Base-by-base conservation (phyloP, 2,797 vertebrate genomes). In the Margarornis squamiger region DNA sequence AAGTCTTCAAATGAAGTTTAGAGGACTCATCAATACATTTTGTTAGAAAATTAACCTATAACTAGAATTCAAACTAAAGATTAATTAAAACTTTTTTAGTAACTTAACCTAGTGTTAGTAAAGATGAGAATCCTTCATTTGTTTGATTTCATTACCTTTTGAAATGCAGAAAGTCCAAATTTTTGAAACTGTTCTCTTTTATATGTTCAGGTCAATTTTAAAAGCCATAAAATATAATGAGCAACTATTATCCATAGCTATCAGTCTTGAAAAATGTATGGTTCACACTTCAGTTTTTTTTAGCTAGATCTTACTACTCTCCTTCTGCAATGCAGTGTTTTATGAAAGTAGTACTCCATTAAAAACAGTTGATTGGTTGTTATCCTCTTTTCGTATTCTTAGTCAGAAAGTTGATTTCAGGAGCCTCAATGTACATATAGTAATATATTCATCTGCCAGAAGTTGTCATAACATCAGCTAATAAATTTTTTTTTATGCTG, bases 401-500 rank as follows among this genome's bases (percentile, higher is more conserved):
- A 94, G 93, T 81, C 63, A 90, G 71, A 86, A 92, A 88, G 46
- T 32, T 92, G 86, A 89, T 93, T 91, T 95, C 63, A 61, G 58
- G 26, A 89, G 17, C 74, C 88, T 82, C 66, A 68, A 67, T 13
- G 7, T 77, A 59, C 23, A 70, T 77, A 48, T 6, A 36, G 17
- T 41, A 94, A 68, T 93, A 62, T 41, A 96, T 96, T 95, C 27
- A 79, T 83, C 88, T 93, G 80, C 54, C 82, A 95, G 62, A 90
- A 68, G 34, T 18, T 88, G 76, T 88, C 81, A 85, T 80, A 89
- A 82, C 51, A 75, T 39, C 32, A 29, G 74, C 67, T 92, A 86
- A 91, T 94, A 95, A 97, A 7, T 41, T 95, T 85, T 73, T 92
- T 96, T 92, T 89, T 85, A 62, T 90, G 55, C 65, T 93, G 86